These are phyloP conservation scores for Nomia melanderi DNA, from an alignment of 1,140 invertebrate genomes.

Conservation along the genomic window DNA sequence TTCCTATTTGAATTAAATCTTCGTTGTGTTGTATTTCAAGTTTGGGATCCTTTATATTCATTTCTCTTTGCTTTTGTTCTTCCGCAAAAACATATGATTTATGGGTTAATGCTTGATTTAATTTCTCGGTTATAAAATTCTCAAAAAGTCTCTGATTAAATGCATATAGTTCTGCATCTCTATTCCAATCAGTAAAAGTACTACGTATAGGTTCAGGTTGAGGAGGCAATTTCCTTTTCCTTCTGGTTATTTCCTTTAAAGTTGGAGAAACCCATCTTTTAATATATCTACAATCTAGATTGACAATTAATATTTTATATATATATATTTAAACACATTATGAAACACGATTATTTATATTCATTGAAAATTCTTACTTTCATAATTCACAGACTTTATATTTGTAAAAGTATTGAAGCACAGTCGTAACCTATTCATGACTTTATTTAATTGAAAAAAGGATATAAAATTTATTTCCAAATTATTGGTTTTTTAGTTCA, in stretches of 20 bases:
- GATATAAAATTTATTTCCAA: not conserved
- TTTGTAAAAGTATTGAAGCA: slow-evolving; percentile 28
- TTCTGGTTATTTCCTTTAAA: slow-evolving; percentile 75
- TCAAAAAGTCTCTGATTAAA: slow-evolving; percentile 94
- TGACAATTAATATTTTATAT: not conserved
- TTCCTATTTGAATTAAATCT: slow-evolving; percentile 86
- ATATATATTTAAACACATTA: not conserved
- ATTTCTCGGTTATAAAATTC: slow-evolving; percentile 86
- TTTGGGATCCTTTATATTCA: slow-evolving; percentile 84
- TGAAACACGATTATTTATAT: not conserved
- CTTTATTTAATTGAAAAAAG: slow-evolving; percentile 13
- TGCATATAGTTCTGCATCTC: slow-evolving; percentile 92
- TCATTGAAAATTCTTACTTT: slow-evolving; percentile 38
- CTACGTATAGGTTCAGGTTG: slow-evolving; percentile 80
- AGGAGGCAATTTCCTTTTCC: slow-evolving; percentile 74
- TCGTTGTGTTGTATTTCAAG: slow-evolving; percentile 86
- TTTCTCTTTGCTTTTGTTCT: slow-evolving; percentile 83
- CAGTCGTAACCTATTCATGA: slow-evolving; percentile 54
- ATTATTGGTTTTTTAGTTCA: not conserved
- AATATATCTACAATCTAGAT: slow-evolving; percentile 71
- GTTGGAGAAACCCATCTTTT: slow-evolving; percentile 83
- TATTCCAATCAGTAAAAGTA: slow-evolving; percentile 91
- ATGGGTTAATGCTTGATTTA: slow-evolving; percentile 90
- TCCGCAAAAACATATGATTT: slow-evolving; percentile 90
- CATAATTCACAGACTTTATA: slow-evolving; percentile 26